phyloP scores from a whole-genome alignment of 2,113 vertebrate species.

The Catharus minimus region DNA sequence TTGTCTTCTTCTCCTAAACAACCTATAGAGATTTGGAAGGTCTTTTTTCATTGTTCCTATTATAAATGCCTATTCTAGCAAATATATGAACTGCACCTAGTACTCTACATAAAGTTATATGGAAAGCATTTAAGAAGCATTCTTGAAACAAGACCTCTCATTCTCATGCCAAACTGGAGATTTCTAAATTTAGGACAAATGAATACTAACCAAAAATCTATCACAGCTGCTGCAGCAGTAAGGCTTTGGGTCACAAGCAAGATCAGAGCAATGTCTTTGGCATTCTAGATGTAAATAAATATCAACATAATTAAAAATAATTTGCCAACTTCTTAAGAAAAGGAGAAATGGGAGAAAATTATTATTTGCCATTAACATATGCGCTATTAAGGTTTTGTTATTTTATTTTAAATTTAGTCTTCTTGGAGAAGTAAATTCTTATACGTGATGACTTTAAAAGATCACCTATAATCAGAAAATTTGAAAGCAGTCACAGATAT shows the following conservation, averaged over 20 bases:
- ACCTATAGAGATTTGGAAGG: background rate
- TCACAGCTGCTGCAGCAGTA: background rate
- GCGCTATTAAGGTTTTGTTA: background rate
- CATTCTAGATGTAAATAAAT: background rate
- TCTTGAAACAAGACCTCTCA: background rate
- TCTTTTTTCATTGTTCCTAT: background rate
- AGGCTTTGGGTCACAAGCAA: background rate
- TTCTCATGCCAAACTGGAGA: background rate
- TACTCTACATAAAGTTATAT: background rate
- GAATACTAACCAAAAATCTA: background rate
- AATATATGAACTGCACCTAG: background rate
- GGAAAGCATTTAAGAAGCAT: background rate
- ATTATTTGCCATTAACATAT: background rate
- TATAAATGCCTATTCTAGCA: background rate
- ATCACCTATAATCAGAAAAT: background rate
- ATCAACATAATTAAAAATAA: background rate
- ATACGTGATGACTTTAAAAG: background rate
- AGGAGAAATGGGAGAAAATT: background rate
- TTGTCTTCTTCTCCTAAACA: background rate
- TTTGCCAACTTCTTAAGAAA: background rate
- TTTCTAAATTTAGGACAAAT: background rate
- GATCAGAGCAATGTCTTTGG: background rate
- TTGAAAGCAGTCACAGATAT: background rate
- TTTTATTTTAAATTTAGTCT: background rate
- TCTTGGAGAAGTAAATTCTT: background rate